Conservation (phyloP, 2,113 vertebrate genomes). For the Hydrolagus affinis region DNA sequence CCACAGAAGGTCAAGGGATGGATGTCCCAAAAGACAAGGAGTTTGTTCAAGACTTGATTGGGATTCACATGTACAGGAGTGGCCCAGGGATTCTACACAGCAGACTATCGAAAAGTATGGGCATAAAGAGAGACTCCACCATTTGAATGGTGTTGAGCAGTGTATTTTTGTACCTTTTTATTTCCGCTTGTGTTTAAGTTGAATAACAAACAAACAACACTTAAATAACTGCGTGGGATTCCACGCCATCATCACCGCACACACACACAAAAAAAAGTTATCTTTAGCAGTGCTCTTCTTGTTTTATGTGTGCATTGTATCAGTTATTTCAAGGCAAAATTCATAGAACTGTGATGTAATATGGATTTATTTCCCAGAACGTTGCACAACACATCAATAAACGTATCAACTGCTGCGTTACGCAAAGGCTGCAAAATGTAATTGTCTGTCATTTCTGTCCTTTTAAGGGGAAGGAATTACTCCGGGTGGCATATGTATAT, state of each 20-base stretch:
- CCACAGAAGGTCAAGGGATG: slow-evolving; percentile 54
- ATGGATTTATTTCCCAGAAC: neutral
- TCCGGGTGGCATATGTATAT: neutral
- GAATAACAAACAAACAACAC: neutral
- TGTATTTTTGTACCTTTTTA: neutral
- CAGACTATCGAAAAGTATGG: slow-evolving; percentile 19
- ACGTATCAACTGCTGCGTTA: slow-evolving; percentile 7
- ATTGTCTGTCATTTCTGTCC: neutral
- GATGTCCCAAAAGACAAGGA: slow-evolving; percentile 53
- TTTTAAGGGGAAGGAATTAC: neutral
- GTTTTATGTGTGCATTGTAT: too few species aligned
- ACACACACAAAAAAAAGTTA: too few species aligned
- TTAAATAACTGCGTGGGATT: neutral
- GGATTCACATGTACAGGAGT: slow-evolving; percentile 47
- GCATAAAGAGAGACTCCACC: slow-evolving; percentile 12
- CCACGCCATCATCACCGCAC: neutral
- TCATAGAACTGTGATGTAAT: neutral
- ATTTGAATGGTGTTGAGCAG: slow-evolving; percentile 5
- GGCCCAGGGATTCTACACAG: slow-evolving; percentile 36
- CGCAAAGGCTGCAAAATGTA: slow-evolving; percentile 1
- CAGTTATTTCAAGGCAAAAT: neutral
- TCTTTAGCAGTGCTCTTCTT: too few species aligned
- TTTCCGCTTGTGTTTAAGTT: neutral
- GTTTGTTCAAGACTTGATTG: slow-evolving; percentile 54
- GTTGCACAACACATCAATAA: neutral